These are phyloP conservation scores for Ypsolopha scabrella DNA, from an alignment of 2,888 invertebrate genomes.

Conservation along the genomic window DNA sequence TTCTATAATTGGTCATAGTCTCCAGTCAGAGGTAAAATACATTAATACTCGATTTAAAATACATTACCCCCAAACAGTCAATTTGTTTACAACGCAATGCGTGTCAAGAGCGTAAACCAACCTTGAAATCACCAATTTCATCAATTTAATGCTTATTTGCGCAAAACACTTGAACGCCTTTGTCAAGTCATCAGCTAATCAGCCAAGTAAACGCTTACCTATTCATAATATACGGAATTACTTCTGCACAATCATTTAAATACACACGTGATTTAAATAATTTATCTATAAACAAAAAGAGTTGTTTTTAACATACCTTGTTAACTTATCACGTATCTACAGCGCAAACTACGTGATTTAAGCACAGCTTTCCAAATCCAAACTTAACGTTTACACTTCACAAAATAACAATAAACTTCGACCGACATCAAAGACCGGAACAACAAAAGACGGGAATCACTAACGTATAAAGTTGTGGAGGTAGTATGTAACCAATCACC, in stretches of 20 bases:
- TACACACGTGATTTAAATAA: no score
- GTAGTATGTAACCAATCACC: not conserved
- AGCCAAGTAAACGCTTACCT: no score
- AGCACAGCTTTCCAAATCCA: not conserved
- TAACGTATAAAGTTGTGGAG: no score
- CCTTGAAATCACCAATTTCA: slow-evolving; percentile 39
- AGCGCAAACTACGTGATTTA: not conserved
- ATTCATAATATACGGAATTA: no score
- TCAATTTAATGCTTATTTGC: slow-evolving; percentile 1
- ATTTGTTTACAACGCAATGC: slow-evolving; percentile 20
- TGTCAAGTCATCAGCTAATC: not conserved
- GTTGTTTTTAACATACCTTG: no score
- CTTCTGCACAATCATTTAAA: no score
- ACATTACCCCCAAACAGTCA: not conserved
- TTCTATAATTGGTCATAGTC: no score
- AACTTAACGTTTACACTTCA: not conserved
- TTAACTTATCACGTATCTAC: no score
- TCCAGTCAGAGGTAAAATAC: no score
- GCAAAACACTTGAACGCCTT: not conserved
- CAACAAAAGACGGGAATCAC: not conserved
- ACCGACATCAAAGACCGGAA: not conserved
- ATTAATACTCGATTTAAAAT: no score
- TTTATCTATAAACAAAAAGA: no score
- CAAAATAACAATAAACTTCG: not conserved
- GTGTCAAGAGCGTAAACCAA: slow-evolving; percentile 34